Conservation (phyloP, 2,888 invertebrate genomes). For the Resseliella maxima region DNA sequence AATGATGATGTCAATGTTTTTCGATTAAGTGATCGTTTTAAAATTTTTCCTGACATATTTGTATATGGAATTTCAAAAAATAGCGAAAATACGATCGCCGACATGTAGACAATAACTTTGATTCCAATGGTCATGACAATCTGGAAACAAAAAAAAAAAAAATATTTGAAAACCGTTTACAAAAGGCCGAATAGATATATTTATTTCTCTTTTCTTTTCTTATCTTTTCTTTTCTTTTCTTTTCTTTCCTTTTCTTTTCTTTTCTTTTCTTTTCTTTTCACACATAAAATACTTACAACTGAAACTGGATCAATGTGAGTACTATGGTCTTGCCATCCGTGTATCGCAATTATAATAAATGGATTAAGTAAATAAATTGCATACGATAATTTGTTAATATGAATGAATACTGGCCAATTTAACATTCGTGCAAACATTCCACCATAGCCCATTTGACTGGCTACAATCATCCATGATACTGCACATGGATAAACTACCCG, state of each 20-base stretch:
- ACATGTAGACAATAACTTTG: conserved; percentile 64
- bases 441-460: conserved; percentile 70
- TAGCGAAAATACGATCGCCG: conserved; percentile 64
- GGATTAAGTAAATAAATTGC: conserved; percentile 73
- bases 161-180: too few relatives aligned
- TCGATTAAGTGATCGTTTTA: conserved; percentile 4
- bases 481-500: conserved; percentile 71
- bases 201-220: too few relatives aligned
- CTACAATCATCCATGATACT: conserved; percentile 71
- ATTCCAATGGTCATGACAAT: conserved; percentile 65
- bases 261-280: too few relatives aligned
- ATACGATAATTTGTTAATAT: conserved; percentile 71
- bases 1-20: not conserved
- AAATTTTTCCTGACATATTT: conserved; percentile 63
- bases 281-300: conserved; percentile 65
- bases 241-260: too few relatives aligned
- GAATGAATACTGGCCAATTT: conserved; percentile 63
- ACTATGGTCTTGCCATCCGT: conserved; percentile 65
- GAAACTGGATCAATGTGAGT: conserved; percentile 67
- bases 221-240: too few relatives aligned
- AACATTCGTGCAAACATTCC: conserved; percentile 65
- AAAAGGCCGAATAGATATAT: too few relatives aligned
- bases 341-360: conserved; percentile 69
- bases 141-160: conserved; percentile 60
- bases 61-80: conserved; percentile 66